Conservation (phyloP, 1,140 invertebrate species). For the Calosoma granatense region DNA sequence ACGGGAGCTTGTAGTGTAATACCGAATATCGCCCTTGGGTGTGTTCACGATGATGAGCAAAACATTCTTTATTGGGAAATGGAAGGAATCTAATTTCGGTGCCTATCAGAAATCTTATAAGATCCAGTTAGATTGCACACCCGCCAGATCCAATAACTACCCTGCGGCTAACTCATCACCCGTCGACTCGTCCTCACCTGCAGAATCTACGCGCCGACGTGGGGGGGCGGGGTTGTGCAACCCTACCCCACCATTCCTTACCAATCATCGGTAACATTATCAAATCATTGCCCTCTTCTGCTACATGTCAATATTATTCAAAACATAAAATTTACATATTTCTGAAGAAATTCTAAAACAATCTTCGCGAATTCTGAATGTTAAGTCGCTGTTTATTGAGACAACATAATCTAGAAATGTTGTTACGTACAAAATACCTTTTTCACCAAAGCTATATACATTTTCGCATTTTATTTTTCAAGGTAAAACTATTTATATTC, state of each 20-base stretch:
- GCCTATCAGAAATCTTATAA: slow-evolving; percentile 2
- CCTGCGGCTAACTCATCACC: not conserved
- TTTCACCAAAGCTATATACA: too few relatives aligned
- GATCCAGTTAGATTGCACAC: slow-evolving; percentile 5
- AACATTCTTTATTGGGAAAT: slow-evolving; percentile 6
- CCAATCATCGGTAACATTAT: not conserved
- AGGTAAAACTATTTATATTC: too few relatives aligned
- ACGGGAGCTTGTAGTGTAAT: not conserved
- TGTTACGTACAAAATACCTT: too few relatives aligned
- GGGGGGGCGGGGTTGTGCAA: too few relatives aligned
- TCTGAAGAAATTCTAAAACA: too few relatives aligned
- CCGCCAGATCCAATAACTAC: slow-evolving; percentile 5
- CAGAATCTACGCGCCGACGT: too few relatives aligned
- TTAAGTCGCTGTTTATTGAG: too few relatives aligned
- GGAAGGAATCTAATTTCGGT: slow-evolving; percentile 1
- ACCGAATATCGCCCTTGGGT: not conserved
- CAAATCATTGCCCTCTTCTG: not conserved
- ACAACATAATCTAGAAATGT: too few relatives aligned
- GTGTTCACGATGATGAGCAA: not conserved
- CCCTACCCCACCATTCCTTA: not conserved
- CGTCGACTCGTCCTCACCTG: not conserved
- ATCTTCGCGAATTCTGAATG: too few relatives aligned
- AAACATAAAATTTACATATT: not conserved
- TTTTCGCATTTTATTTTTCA: too few relatives aligned
- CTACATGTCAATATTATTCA: not conserved